phyloP scores from a whole-genome alignment of 2,797 vertebrate genomes.

The Melanotaenia boesemani region DNA sequence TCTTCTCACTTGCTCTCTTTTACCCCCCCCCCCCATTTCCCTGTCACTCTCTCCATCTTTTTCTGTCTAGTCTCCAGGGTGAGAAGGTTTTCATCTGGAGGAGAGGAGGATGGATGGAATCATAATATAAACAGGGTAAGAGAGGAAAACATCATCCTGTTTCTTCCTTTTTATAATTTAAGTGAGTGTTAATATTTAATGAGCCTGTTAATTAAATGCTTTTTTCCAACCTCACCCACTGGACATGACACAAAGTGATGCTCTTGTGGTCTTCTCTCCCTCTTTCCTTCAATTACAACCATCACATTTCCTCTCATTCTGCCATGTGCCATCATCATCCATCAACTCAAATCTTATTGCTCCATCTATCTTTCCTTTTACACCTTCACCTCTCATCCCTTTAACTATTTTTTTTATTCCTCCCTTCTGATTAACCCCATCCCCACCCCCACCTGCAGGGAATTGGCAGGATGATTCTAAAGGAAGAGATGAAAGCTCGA shows the following conservation, averaged over 20 bases:
- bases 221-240: conserved; percentile 21
- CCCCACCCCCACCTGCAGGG: conserved; percentile 76
- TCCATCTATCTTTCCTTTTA: conserved; percentile 24
- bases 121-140: conserved; percentile 93
- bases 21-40: conserved; percentile 2
- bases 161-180: conserved; percentile 37
- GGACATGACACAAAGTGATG: conserved; percentile 28
- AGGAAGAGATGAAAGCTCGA: conserved; percentile 98
- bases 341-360: conserved; percentile 17
- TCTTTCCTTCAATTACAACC: conserved; percentile 10
- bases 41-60: conserved; percentile 19
- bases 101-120: conserved; percentile 94
- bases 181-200: conserved; percentile 69
- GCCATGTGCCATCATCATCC: conserved; percentile 17
- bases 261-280: conserved; percentile 2
- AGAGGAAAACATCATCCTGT: conserved; percentile 9
- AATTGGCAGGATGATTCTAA: conserved; percentile 95
- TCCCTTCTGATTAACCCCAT: background rate
- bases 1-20: background rate
- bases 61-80: conserved; percentile 80
- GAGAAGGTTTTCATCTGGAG: conserved; percentile 94
- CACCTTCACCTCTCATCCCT: background rate
- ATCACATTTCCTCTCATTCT: conserved; percentile 2
- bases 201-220: conserved; percentile 53
- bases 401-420: background rate